These are phyloP conservation scores for Brevimyrus niger DNA, from an alignment of 2,113 vertebrate genomes.

Conservation along the genomic window DNA sequence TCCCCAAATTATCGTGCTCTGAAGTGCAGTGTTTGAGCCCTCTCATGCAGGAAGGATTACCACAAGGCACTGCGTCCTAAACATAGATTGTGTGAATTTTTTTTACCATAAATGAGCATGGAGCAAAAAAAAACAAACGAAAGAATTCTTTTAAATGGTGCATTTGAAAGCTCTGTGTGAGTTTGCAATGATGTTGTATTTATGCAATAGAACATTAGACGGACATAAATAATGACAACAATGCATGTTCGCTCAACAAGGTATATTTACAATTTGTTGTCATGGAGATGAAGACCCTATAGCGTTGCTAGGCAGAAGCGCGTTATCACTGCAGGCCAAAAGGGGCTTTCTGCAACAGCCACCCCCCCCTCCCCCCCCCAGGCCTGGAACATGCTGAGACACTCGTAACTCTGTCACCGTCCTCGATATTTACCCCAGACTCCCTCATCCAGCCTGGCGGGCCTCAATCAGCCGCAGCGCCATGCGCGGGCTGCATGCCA, in stretches of 20 bases:
- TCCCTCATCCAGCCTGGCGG: slow-evolving; percentile 12
- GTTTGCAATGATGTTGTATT: background rate
- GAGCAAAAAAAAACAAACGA: background rate
- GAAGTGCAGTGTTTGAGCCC: background rate
- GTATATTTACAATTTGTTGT: background rate
- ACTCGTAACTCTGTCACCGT: background rate
- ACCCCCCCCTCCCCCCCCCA: no score
- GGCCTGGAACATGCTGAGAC: background rate
- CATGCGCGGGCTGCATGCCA: background rate
- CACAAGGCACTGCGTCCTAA: background rate
- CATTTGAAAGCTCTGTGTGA: slow-evolving; percentile 21
- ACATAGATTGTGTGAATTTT: background rate
- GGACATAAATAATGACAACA: background rate
- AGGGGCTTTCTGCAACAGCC: background rate
- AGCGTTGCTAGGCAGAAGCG: background rate
- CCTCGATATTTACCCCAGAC: background rate
- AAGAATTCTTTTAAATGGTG: slow-evolving; percentile 17
- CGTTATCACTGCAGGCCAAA: background rate
- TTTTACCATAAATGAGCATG: background rate
- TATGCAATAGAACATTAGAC: background rate
- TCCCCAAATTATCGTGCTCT: background rate
- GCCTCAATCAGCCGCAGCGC: slow-evolving; percentile 36
- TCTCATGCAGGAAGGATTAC: background rate
- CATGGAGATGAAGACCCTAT: background rate
- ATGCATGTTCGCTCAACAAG: background rate